A percentile compares a stretch with the other conserved stretches of the same genome.
Evolutionary conservation across 2,888 invertebrate genomes (phyloP).

Genomic region (Oligia fasciuncula): DNA sequence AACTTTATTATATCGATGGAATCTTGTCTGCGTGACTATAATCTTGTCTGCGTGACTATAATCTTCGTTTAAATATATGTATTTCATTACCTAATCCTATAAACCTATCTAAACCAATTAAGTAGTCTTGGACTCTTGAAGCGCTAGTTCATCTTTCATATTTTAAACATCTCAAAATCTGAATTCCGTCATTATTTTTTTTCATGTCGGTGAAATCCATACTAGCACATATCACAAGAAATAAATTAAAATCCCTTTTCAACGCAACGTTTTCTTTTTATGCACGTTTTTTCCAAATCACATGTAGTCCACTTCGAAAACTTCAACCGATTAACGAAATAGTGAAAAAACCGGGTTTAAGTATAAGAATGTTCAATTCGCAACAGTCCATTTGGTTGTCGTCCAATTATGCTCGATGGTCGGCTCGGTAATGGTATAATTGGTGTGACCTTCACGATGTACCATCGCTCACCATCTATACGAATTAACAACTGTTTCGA

Average conservation of each 20-base stretch:
- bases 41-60: background rate
- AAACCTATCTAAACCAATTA: background rate
- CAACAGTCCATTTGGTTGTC: slow-evolving; percentile 61
- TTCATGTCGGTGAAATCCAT: slow-evolving; percentile 17
- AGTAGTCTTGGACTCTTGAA: background rate
- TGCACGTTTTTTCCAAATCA: slow-evolving; percentile 22
- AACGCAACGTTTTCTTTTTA: slow-evolving; percentile 30
- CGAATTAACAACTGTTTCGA: slow-evolving; percentile 49
- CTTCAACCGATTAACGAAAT: slow-evolving; percentile 34
- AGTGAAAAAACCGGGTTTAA: slow-evolving; percentile 32
- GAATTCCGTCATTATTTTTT: slow-evolving; percentile 6
- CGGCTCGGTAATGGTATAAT: slow-evolving; percentile 60
- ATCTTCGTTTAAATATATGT: background rate
- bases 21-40: background rate
- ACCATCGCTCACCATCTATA: slow-evolving; percentile 38
- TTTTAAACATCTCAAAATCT: slow-evolving; percentile 4
- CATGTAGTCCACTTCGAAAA: slow-evolving; percentile 36
- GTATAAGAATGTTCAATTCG: slow-evolving; percentile 56
- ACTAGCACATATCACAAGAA: slow-evolving; percentile 31
- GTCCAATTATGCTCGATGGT: slow-evolving; percentile 60
- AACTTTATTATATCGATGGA: background rate
- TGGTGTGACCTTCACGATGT: slow-evolving; percentile 60
- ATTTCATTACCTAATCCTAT: background rate
- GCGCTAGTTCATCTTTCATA: too few relatives aligned
- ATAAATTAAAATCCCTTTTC: slow-evolving; percentile 33